Percentiles rank a stretch among this genome's conserved stretches.
These are phyloP conservation scores for Palythoa grandiflora DNA, from an alignment of 92 coral and sea anemone species.

Conservation along the genomic window DNA sequence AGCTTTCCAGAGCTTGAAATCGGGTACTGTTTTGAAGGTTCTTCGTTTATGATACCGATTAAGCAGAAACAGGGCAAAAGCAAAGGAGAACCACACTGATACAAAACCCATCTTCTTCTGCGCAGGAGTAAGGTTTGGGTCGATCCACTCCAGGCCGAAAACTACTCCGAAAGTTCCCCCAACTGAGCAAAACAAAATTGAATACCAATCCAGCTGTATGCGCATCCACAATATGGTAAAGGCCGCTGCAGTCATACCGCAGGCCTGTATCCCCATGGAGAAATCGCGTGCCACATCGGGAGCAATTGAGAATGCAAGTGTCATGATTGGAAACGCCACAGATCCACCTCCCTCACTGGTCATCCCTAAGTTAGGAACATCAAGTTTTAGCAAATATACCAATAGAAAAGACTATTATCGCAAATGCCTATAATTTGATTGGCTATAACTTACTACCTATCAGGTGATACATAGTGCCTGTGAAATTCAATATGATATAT, in stretches of 20 bases:
- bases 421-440: too few species aligned
- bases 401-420: too few species aligned
- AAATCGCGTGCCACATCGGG: slow-evolving; percentile 52
- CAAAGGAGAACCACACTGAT: slow-evolving; percentile 3
- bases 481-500: too few species aligned
- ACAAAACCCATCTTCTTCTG: slow-evolving; percentile 95
- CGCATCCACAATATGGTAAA: slow-evolving; percentile 52
- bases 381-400: too few species aligned
- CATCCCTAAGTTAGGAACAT: slow-evolving; percentile 20
- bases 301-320: slow-evolving; percentile 37
- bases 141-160: slow-evolving; percentile 81
- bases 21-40: slow-evolving; percentile 80
- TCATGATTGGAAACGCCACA: slow-evolving; percentile 55
- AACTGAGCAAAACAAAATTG: slow-evolving; percentile 78
- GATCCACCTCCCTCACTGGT: slow-evolving; percentile 56
- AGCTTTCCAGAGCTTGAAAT: slow-evolving; percentile 82
- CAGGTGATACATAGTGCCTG: too few species aligned
- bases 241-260: slow-evolving; percentile 37
- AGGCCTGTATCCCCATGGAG: slow-evolving; percentile 47
- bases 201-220: slow-evolving; percentile 82
- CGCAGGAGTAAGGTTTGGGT: slow-evolving; percentile 87
- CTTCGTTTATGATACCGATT: slow-evolving; percentile 81
- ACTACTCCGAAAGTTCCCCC: slow-evolving; percentile 83
- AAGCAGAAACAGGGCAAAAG: slow-evolving; percentile 14
- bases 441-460: too few species aligned